Evolutionary conservation across 2,888 invertebrate genomes (phyloP), one percentile per base, ranked within the genome.

Genomic region (Pseudococcus longispinus): DNA sequence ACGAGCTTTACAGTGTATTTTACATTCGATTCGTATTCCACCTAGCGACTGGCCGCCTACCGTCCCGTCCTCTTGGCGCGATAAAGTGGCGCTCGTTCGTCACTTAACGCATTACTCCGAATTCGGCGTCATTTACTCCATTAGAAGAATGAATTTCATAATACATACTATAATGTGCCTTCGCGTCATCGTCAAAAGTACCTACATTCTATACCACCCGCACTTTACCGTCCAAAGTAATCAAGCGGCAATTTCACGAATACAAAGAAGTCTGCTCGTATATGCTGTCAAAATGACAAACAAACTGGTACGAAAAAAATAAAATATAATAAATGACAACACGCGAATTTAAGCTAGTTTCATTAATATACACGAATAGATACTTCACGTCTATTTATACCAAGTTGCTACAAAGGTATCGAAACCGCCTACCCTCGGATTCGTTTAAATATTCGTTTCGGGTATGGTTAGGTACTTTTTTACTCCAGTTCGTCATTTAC

Each of bases 241-340:
- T 85, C 85, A 77, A 85, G 85, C 85, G 77, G 42, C 32, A 77
- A 51, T 15, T 51, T 18, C 51, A 51, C 51, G 74, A 85, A 85
- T 85, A 42, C 44, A 51, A 51, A 26, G 85, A 74, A 13, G n/a
- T 51, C n/a, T n/a, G n/a, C 51, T n/a, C 13, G 44, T 46, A 46
- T n/a, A n/a, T 44, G 18, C 77, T 77, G 85, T 85, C 85, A 77
- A 85, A 85, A 85, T 44, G 74, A 85, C 85, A 85, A 85, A 85
- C 77, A 51, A 51, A 51, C 51, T 51, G 51, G 51, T 23, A 46
- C 77, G 85, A 85, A 77, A 55, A 51, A 77, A 77, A 85, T n/a
- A 46, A 18, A 70, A 15, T 32, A 60, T 2, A 55, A 60, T 60
- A 26, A 11, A 26, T 15, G 65, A 2, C 13, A 13, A 1, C 23